A percentile compares a stretch with the other conserved stretches of the same genome.
phyloP scores from a whole-genome alignment of 2,113 vertebrate genomes.

The Elachura formosa region DNA sequence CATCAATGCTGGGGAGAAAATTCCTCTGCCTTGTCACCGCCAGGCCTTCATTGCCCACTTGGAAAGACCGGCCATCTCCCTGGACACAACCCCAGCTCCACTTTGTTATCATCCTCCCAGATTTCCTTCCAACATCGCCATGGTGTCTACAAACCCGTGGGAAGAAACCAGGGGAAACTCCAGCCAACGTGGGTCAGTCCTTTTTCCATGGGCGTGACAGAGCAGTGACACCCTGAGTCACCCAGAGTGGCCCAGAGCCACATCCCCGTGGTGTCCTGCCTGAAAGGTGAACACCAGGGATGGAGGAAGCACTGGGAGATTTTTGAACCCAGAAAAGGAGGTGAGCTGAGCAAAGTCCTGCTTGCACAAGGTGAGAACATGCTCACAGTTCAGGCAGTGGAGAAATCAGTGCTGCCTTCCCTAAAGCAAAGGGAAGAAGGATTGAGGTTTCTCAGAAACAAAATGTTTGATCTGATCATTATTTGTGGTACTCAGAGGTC shows the following conservation, averaged over 20 bases:
- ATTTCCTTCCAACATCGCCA: not conserved
- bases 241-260: not conserved
- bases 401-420: not conserved
- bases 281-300: not conserved
- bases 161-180: not conserved
- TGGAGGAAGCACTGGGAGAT: not conserved
- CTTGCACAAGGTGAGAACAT: rapidly evolving
- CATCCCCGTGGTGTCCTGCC: rapidly evolving
- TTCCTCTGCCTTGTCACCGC: not conserved
- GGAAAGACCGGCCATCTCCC: not conserved
- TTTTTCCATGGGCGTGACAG: not conserved
- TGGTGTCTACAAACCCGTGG: not conserved
- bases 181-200: not conserved
- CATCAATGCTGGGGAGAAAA: not conserved
- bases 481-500: not conserved
- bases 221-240: not conserved
- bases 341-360: not conserved
- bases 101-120: not conserved
- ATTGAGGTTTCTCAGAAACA: not conserved
- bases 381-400: rapidly evolving
- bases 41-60: not conserved
- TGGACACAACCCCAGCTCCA: not conserved
- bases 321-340: not conserved
- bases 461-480: not conserved
- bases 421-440: not conserved